These are phyloP conservation scores for Oryzias melastigma DNA, from an alignment of 2,113 vertebrate genomes.

Conservation along the genomic window DNA sequence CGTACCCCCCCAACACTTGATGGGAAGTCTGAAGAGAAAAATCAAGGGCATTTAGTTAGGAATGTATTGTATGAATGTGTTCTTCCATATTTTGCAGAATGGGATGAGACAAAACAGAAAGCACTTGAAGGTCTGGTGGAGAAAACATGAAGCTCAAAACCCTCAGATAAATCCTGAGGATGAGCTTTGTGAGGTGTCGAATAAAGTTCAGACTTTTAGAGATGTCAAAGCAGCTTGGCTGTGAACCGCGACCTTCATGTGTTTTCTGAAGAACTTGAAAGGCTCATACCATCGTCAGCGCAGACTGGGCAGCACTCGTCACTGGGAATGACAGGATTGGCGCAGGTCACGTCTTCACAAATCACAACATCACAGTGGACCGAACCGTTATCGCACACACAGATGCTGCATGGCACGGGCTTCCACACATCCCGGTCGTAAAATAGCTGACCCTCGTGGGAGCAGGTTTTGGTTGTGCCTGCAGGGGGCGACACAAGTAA, in stretches of 20 bases:
- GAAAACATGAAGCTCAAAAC: neutral
- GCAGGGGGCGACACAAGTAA: constrained; percentile 30
- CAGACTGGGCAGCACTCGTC: constrained; percentile 88
- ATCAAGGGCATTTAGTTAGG: neutral
- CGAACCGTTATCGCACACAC: constrained; percentile 89
- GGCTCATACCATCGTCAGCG: constrained; percentile 75
- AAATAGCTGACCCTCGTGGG: constrained; percentile 82
- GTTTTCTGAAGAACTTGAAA: no score
- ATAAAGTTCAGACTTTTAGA: neutral
- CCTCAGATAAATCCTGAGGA: neutral
- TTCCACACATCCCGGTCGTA: constrained; percentile 90
- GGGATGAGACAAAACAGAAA: neutral
- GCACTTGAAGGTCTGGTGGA: neutral
- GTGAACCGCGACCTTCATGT: no score
- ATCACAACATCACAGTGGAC: constrained; percentile 89
- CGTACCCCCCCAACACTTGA: constrained; percentile 73
- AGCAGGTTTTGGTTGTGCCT: constrained; percentile 82
- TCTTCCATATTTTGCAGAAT: no score
- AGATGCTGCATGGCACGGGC: constrained; percentile 88
- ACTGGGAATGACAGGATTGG: constrained; percentile 78
- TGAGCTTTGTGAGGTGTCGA: neutral
- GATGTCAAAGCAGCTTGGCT: neutral
- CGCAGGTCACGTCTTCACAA: constrained; percentile 85
- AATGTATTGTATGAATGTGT: no score
- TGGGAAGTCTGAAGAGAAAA: constrained; percentile 59